A percentile compares a stretch with the other conserved stretches of the same genome.
Evolutionary conservation across 2,797 vertebrate species (phyloP).

Genomic region (Manis pentadactyla): DNA sequence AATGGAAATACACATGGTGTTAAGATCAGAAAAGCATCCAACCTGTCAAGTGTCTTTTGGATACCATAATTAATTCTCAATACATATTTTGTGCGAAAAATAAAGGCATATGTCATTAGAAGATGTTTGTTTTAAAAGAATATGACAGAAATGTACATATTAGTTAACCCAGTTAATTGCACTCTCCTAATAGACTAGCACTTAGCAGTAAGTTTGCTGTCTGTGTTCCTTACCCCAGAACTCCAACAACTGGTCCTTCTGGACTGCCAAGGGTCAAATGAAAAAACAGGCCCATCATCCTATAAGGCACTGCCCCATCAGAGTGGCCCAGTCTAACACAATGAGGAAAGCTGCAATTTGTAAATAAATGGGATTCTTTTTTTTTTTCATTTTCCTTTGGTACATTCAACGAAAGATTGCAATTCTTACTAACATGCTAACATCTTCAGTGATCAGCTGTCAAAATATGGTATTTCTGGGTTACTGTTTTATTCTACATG

Average conservation of each 20-base stretch:
- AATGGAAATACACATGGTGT: neutral
- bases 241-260: neutral
- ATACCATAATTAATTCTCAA: neutral
- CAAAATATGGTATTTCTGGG: neutral
- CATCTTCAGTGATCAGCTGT: neutral
- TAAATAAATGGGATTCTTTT: neutral
- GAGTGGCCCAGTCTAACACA: conserved; percentile 44
- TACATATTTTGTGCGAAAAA: neutral
- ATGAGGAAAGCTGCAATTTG: conserved; percentile 60
- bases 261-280: neutral
- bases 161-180: neutral
- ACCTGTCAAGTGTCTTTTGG: neutral
- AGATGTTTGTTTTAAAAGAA: neutral
- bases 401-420: neutral
- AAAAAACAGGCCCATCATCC: neutral
- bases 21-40: neutral
- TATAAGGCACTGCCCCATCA: neutral
- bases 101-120: neutral
- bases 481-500: neutral
- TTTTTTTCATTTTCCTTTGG: neutral
- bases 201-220: neutral
- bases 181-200: neutral
- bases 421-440: conserved; percentile 64
- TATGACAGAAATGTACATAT: neutral
- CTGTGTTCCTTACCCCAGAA: neutral